Evolutionary conservation across 2,113 vertebrate genomes (phyloP).

Genomic region (Nipponia nippon): DNA sequence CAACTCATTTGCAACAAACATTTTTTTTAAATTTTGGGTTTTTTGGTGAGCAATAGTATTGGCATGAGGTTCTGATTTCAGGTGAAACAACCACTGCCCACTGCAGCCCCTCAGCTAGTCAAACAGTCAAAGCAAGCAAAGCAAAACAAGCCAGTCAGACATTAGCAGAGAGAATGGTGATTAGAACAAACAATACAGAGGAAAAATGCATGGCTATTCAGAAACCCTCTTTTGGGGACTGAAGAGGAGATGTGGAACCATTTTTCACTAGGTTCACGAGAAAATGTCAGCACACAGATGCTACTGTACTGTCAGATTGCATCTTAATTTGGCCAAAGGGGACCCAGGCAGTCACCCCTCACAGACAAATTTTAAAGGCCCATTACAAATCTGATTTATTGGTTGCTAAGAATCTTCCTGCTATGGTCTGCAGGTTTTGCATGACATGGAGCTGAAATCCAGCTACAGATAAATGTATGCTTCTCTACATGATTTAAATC

Average conservation of each 20-base stretch:
- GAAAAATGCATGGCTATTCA: conserved; percentile 42
- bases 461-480: conserved; percentile 49
- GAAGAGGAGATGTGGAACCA: conserved; percentile 71
- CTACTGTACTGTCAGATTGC: conserved; percentile 65
- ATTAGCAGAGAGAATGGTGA: neutral
- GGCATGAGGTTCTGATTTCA: conserved; percentile 17
- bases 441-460: conserved; percentile 39
- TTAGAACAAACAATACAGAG: conserved; percentile 41
- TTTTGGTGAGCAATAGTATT: neutral
- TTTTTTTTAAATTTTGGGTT: neutral
- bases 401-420: conserved; percentile 40
- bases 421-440: conserved; percentile 39
- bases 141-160: conserved; percentile 48
- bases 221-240: conserved; percentile 57
- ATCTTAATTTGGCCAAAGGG: conserved; percentile 73
- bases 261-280: conserved; percentile 75
- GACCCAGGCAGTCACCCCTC: conserved; percentile 66
- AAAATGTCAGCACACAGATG: conserved; percentile 78
- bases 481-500: conserved; percentile 36
- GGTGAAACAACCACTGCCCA: conserved; percentile 38
- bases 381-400: conserved; percentile 67
- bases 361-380: conserved; percentile 65
- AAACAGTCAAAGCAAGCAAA: conserved; percentile 31
- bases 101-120: neutral
- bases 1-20: neutral